Conservation (phyloP, 2,888 invertebrate genomes). For the Rhimphoctona megacephalus region DNA sequence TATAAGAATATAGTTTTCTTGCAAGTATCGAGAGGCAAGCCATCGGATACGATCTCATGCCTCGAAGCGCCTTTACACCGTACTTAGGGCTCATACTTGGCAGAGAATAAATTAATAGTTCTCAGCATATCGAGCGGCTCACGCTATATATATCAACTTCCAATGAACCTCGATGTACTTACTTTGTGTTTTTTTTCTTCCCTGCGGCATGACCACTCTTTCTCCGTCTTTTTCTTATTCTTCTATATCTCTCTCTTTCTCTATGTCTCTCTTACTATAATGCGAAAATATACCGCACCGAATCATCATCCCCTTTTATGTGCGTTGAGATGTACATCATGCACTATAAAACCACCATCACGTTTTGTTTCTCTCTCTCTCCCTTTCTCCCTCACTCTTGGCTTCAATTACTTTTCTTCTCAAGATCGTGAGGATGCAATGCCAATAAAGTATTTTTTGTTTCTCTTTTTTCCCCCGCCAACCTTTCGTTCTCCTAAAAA, state of each 20-base stretch:
- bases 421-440: conserved; percentile 64
- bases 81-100: conserved; percentile 81
- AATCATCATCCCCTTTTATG: conserved; percentile 60
- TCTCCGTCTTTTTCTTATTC: neutral
- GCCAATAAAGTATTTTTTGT: conserved; percentile 50
- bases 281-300: conserved; percentile 38
- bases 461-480: conserved; percentile 15
- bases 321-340: conserved; percentile 62
- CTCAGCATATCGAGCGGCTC: conserved; percentile 67
- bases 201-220: conserved; percentile 3
- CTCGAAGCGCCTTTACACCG: conserved; percentile 82
- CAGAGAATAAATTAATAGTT: conserved; percentile 83
- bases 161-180: conserved; percentile 38
- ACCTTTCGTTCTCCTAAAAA: conserved; percentile 35
- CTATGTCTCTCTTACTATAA: conserved; percentile 24
- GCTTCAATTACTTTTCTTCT: conserved; percentile 62
- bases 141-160: conserved; percentile 43
- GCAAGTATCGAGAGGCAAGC: conserved; percentile 76
- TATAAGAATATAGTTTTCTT: conserved; percentile 47
- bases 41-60: conserved; percentile 79
- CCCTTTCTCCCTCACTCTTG: neutral
- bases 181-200: conserved; percentile 2
- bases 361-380: conserved; percentile 4
- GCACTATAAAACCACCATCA: conserved; percentile 52
- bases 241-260: neutral